Conservation (phyloP, 2,797 vertebrate genomes). For the Eulemur rubriventer region DNA sequence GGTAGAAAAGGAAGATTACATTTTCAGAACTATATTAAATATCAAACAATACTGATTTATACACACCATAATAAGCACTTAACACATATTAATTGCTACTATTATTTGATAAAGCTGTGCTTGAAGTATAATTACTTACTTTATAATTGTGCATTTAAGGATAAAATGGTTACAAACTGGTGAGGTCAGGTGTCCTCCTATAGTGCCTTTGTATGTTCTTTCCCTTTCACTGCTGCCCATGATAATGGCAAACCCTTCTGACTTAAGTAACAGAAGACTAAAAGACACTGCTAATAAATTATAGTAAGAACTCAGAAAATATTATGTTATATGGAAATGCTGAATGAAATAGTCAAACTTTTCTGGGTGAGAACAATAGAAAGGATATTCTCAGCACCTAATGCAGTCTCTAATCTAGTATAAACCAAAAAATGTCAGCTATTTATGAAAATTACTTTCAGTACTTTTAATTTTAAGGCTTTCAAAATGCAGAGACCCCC, state of each 20-base stretch:
- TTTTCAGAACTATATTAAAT: background rate
- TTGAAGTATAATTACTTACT: background rate
- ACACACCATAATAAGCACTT: background rate
- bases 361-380: constrained; percentile 58
- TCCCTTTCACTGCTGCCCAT: background rate
- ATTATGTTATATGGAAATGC: constrained; percentile 52
- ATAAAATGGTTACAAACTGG: background rate
- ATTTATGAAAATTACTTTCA: constrained; percentile 61
- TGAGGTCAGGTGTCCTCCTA: background rate
- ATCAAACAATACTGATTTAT: background rate
- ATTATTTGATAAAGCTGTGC: background rate
- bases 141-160: background rate
- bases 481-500: constrained; percentile 64
- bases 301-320: constrained; percentile 39
- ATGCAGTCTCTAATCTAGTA: constrained; percentile 35
- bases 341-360: constrained; percentile 59
- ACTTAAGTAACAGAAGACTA: constrained; percentile 26
- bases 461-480: constrained; percentile 70
- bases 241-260: constrained; percentile 19
- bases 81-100: background rate
- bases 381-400: constrained; percentile 42
- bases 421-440: constrained; percentile 60
- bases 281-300: constrained; percentile 38
- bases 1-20: background rate
- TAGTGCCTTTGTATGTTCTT: background rate